These are phyloP conservation scores for Parnassius apollo DNA, from an alignment of 2,888 invertebrate species.

Conservation along the genomic window DNA sequence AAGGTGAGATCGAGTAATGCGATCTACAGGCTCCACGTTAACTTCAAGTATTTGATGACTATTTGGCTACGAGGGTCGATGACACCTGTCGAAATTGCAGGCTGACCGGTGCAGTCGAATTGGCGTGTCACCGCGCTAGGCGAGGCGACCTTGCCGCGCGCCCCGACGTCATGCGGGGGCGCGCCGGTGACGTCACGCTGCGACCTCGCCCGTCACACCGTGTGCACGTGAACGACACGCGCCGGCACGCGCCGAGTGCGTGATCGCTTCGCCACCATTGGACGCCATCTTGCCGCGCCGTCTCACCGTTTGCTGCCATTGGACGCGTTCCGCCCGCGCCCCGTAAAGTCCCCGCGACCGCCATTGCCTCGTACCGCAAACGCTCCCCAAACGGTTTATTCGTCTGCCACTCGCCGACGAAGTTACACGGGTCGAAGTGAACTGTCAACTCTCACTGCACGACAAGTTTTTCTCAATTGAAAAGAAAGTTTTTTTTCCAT, in stretches of 20 bases:
- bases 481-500: constrained; percentile 63
- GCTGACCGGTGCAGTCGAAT: constrained; percentile 32
- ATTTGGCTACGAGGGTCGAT: constrained; percentile 43
- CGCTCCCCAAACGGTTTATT: constrained; percentile 73
- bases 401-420: constrained; percentile 68
- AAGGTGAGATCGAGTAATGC: neutral
- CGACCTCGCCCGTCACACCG: constrained; percentile 84
- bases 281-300: constrained; percentile 86
- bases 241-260: constrained; percentile 87
- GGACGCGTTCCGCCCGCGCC: constrained; percentile 74
- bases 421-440: constrained; percentile 68
- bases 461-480: constrained; percentile 73
- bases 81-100: constrained; percentile 32
- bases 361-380: constrained; percentile 72
- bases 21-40: neutral
- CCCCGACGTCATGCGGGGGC: constrained; percentile 73
- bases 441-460: constrained; percentile 47
- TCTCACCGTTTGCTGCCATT: constrained; percentile 80
- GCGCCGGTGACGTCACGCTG: constrained; percentile 82
- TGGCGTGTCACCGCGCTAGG: constrained; percentile 43
- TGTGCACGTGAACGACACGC: constrained; percentile 93
- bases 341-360: constrained; percentile 56
- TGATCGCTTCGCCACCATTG: constrained; percentile 84
- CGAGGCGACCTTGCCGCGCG: constrained; percentile 54
- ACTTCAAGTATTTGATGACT: constrained; percentile 12